Percentiles rank a stretch among this genome's conserved stretches.
phyloP scores from a whole-genome alignment of 1,140 invertebrate genomes.

The Formica exsecta region DNA sequence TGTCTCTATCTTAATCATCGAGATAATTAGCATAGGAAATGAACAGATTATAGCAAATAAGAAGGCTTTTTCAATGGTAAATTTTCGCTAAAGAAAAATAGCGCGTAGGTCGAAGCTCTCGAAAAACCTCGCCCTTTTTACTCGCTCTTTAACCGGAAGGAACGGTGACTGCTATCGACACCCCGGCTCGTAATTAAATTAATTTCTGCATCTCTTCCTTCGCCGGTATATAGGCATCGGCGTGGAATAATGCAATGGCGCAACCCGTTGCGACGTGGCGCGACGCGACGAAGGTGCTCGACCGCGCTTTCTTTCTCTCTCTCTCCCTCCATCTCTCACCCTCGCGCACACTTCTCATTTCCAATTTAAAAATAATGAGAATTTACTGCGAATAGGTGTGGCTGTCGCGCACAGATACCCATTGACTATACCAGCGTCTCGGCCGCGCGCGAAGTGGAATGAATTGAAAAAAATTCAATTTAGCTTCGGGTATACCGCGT shows the following conservation, averaged over 20 bases:
- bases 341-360: constrained; percentile 76
- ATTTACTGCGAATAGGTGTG: constrained; percentile 71
- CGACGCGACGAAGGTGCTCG: constrained; percentile 63
- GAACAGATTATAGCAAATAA: background rate
- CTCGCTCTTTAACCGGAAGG: constrained; percentile 36
- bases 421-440: constrained; percentile 70
- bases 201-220: constrained; percentile 67
- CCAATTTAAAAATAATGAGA: constrained; percentile 82
- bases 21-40: background rate
- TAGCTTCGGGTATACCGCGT: constrained; percentile 68
- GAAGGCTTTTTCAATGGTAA: background rate
- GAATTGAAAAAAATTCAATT: constrained; percentile 82
- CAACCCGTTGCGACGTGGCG: constrained; percentile 15
- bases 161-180: constrained; percentile 71
- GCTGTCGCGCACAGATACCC: constrained; percentile 77
- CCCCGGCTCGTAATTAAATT: constrained; percentile 71
- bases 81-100: constrained; percentile 8
- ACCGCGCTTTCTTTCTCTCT: constrained; percentile 27
- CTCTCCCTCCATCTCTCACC: background rate
- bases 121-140: constrained; percentile 16
- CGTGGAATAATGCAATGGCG: constrained; percentile 69
- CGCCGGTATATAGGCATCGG: constrained; percentile 68
- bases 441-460: constrained; percentile 71
- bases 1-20: background rate
- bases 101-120: constrained; percentile 28